Conservation (phyloP, 2,888 invertebrate genomes). For the Drosophila anomalata region DNA sequence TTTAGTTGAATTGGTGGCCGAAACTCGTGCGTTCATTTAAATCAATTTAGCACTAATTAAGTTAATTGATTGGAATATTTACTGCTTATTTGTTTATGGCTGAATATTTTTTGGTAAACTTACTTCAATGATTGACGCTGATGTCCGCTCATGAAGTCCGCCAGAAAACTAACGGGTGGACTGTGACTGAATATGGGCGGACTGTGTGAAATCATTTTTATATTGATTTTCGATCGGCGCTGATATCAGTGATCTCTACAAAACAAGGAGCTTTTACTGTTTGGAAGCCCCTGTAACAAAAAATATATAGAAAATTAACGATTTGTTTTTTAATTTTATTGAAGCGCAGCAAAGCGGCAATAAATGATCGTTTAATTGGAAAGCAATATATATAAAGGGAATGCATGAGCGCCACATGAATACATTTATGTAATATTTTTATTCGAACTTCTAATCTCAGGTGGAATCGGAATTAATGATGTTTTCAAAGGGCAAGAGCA, state of each 20-base stretch:
- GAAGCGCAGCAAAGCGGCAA: conserved; percentile 24
- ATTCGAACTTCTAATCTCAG: conserved; percentile 29
- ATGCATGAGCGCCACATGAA: conserved; percentile 31
- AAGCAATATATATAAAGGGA: conserved; percentile 43
- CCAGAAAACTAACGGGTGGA: conserved; percentile 87
- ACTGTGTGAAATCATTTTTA: conserved; percentile 88
- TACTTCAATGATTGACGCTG: conserved; percentile 81
- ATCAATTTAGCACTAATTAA: conserved; percentile 52
- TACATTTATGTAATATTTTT: conserved; percentile 32
- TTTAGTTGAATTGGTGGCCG: conserved; percentile 57
- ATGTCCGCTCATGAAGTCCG: conserved; percentile 85
- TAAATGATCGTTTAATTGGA: conserved; percentile 23
- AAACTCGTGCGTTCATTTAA: conserved; percentile 58
- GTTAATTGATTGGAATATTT: conserved; percentile 33
- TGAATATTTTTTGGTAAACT: conserved; percentile 63
- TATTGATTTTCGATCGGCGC: conserved; percentile 51
- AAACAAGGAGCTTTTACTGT: conserved; percentile 67
- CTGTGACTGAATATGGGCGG: conserved; percentile 89
- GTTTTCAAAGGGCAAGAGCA: not conserved
- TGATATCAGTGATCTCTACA: conserved; percentile 48
- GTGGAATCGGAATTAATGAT: conserved; percentile 26
- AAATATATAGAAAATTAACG: conserved; percentile 37
- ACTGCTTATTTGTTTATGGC: conserved; percentile 2
- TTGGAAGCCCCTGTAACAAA: conserved; percentile 59
- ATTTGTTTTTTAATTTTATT: conserved; percentile 43